Evolutionary conservation across 2,888 invertebrate genomes (phyloP), one percentile per base, ranked within the genome.

Genomic region (Drosophila austrosaltans): DNA sequence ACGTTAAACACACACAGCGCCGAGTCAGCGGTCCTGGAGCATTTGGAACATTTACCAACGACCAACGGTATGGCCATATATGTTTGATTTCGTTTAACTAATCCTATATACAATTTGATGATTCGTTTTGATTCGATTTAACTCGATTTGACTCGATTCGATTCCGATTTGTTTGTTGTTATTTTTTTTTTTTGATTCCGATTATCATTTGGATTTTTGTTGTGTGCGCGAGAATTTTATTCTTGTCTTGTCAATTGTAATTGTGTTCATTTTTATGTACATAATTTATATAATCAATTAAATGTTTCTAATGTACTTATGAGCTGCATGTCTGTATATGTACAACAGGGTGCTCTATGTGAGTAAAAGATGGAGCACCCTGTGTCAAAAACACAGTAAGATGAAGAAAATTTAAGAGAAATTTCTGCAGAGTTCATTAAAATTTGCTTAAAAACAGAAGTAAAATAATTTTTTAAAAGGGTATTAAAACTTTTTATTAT

Each of bases 1-100:
- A 92, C 87, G 90, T 92, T 83, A 92, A 92, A 90, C 91, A 92
- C 82, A 91, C 90, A 84, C 92, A 92, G 87, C 90, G 92, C 78
- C 90, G 92, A 90, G 92, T 92, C 81, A 92, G 92, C 90, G 92
- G 92, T 87, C 92, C 92, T 87, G 92, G 92, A 90, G 92, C 92
- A 81, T 92, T 92, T 78, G 92, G 92, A 89, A 92, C 91, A 81
- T 91, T 90, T 81, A 84, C 83, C 87, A 91, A 89, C 86, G 91
- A 92, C 82, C 90, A 92, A 88, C 91, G 92, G 92, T 92, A 91
- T 48, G 57, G 36, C 22, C 22, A 36, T 53, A 61, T 53, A 44
- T 16, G 32, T 42, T 57, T 60, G 16, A 58, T 57, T 42, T 48
- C 53, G 22, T 57, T 57, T 39, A 16, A 48, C 28, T 60, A 16